These are phyloP conservation scores for Perodicticus potto DNA, from an alignment of 2,797 vertebrate species.

Conservation along the genomic window DNA sequence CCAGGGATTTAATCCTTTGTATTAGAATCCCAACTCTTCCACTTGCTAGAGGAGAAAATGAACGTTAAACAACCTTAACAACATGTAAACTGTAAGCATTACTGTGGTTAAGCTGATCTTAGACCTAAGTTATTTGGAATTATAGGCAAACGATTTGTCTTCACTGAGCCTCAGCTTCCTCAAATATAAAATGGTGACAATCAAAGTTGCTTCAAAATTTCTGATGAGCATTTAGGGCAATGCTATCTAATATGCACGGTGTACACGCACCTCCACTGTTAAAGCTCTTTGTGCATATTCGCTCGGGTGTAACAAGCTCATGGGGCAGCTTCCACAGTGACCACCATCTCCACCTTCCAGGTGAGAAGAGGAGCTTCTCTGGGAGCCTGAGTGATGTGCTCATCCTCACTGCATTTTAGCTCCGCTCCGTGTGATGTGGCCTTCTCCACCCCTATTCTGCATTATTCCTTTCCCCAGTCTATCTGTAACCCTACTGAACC, in stretches of 20 bases:
- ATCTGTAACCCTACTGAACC: too few species aligned
- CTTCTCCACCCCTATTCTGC: too few species aligned
- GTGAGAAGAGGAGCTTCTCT: too few species aligned
- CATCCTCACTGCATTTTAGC: neutral
- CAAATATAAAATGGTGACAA: neutral
- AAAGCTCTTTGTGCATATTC: too few species aligned
- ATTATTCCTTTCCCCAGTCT: too few species aligned
- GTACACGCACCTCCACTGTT: fast-evolving
- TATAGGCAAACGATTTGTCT: neutral
- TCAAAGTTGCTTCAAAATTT: neutral
- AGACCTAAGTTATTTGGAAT: neutral
- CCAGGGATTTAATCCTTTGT: neutral
- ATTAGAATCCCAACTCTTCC: neutral
- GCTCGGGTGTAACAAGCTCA: fast-evolving
- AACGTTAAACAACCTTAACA: neutral
- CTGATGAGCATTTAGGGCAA: neutral
- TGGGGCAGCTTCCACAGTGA: neutral
- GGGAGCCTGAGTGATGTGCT: neutral
- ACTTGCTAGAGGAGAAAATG: neutral
- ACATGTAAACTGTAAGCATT: too few species aligned
- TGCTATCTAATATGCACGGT: fast-evolving
- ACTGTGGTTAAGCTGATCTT: neutral
- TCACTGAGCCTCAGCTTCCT: neutral
- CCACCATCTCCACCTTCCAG: neutral
- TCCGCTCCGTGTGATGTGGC: too few species aligned